These are phyloP conservation scores for Phaethornis superciliosus DNA, from an alignment of 2,113 vertebrate genomes.

Conservation along the genomic window DNA sequence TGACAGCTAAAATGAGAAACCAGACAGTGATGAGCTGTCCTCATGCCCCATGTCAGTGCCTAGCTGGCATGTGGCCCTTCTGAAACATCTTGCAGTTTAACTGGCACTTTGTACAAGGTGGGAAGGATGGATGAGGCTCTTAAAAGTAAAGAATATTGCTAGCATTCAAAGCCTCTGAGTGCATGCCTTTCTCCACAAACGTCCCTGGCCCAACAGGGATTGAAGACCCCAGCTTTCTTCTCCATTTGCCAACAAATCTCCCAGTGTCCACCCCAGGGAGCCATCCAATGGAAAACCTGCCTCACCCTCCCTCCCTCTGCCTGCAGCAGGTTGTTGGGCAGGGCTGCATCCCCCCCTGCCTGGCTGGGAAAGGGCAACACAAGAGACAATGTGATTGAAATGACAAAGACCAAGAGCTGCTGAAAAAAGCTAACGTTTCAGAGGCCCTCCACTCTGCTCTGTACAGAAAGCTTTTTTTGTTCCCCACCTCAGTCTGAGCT, in stretches of 20 bases:
- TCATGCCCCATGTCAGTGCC: not conserved
- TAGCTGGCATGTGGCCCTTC: not conserved
- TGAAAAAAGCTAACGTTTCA: constrained; percentile 74
- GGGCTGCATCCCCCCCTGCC: constrained; percentile 35
- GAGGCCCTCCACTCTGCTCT: not conserved
- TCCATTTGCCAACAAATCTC: not conserved
- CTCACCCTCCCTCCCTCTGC: rapidly evolving
- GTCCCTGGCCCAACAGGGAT: not conserved
- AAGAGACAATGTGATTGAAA: constrained; percentile 57
- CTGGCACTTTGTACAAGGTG: not conserved
- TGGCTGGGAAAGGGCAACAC: constrained; percentile 75
- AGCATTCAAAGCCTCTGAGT: not conserved
- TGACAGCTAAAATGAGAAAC: not conserved
- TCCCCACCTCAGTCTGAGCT: not conserved
- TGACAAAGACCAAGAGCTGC: constrained; percentile 65
- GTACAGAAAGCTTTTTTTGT: constrained; percentile 75
- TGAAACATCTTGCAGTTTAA: not conserved
- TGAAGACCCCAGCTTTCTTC: not conserved
- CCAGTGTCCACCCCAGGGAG: not conserved
- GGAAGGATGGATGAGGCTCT: not conserved
- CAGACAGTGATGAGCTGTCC: not conserved
- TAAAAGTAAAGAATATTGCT: not conserved
- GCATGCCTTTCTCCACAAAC: not conserved
- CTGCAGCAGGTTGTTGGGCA: not conserved
- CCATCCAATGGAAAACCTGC: not conserved